Base-by-base conservation (phyloP, 2,888 invertebrate genomes). In the Apodemia mormo region DNA sequence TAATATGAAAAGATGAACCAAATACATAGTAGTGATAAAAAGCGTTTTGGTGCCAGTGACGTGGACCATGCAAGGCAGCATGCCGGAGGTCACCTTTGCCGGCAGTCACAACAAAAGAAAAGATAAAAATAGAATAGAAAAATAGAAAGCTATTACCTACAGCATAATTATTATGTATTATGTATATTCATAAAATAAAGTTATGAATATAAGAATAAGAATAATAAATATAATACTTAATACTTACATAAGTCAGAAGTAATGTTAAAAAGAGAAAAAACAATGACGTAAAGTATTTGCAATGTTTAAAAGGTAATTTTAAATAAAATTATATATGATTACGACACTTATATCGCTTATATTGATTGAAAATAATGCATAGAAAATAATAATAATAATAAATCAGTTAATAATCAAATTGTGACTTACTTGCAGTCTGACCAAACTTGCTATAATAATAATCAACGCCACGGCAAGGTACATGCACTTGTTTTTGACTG, bases 381-480 rank as follows among this genome's bases (percentile, higher is more conserved):
- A 76, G 74, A 76, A 69, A 76, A 78, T 77, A 78, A 76, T 76
- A 74, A 75, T 72, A 71, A 72, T 76, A 74, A 75, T 72, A 71
- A 72, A 75, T 72, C 74, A 73, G 67, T 43, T 67, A 73, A 71
- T 70, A 75, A 75, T 68, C 67, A 69, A 73, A 76, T 72, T 72
- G 70, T 66, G 76, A 91, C 92, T 91, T 90, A 93, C 92, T 83
- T 91, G 89, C 77, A 92, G 80, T 79, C 89, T 86, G 83, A 92
- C 87, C 84, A 93, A 87, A 85, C 92, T 93, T 73, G 92, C 92
- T 76, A 93, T 85, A 69, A 93, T 88, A 75, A 93, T 90, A 77
- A 93, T 92, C 77, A 93, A 79, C 79, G 92, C 92, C 87, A 93
- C 92, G 70, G 92, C 92, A 77, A 93, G 86, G 88, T 93, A 93